These are phyloP conservation scores for Myodes glareolus DNA, from an alignment of 2,113 vertebrate genomes.

Conservation along the genomic window DNA sequence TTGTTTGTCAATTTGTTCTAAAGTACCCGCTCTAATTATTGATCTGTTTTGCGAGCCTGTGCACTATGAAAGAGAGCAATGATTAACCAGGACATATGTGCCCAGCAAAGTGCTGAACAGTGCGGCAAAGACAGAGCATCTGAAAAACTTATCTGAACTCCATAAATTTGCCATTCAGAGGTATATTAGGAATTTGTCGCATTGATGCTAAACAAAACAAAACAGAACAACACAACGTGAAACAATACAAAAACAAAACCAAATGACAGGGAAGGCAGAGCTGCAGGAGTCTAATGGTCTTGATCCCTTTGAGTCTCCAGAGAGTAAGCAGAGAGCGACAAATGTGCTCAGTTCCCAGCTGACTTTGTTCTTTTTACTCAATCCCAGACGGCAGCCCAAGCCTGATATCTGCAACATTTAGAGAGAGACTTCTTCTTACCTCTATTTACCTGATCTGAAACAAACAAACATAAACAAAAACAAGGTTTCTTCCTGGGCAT, in stretches of 20 bases:
- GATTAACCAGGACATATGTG: not conserved
- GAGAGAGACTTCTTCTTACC: not conserved
- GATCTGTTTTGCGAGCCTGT: constrained; percentile 35
- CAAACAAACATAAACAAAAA: not conserved
- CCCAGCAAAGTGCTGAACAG: not conserved
- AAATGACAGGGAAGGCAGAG: not conserved
- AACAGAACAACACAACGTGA: not conserved
- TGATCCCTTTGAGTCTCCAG: not conserved
- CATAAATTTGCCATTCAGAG: not conserved
- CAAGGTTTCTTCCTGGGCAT: too few relatives aligned
- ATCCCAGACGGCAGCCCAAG: fast-evolving
- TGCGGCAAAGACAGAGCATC: not conserved
- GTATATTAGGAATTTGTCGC: not conserved
- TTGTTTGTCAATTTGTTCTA: constrained; percentile 71
- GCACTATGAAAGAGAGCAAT: constrained; percentile 15
- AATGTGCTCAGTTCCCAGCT: not conserved
- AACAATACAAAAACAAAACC: not conserved
- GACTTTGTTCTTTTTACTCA: not conserved
- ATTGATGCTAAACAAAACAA: not conserved
- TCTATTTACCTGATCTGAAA: not conserved
- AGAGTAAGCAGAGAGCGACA: not conserved
- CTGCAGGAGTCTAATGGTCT: not conserved
- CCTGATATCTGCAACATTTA: not conserved
- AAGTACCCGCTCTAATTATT: constrained; percentile 57
- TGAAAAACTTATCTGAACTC: not conserved